A percentile compares a stretch with the other conserved stretches of the same genome.
These are phyloP conservation scores for Macrobrachium nipponense DNA, from an alignment of 1,140 invertebrate genomes.

Conservation along the genomic window DNA sequence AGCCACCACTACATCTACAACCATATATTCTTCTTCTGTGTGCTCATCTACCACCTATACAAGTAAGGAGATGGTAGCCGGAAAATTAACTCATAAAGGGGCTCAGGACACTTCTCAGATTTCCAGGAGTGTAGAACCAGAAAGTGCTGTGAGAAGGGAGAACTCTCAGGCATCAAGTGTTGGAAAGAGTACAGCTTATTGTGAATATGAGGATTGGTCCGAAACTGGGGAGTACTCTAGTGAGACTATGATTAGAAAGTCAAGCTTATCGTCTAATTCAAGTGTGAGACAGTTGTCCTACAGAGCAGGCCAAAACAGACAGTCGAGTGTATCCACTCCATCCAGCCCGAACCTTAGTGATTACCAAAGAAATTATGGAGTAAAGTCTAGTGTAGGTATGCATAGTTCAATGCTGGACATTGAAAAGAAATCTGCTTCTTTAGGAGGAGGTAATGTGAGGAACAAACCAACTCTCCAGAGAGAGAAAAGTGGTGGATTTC, in stretches of 20 bases:
- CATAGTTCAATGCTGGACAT: too few species aligned
- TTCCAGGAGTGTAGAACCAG: slow-evolving; percentile 1
- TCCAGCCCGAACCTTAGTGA: slow-evolving; percentile 43
- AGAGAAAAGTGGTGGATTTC: slow-evolving; percentile 37
- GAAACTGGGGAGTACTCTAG: slow-evolving; percentile 30
- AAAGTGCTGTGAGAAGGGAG: background rate
- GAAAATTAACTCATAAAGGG: slow-evolving; percentile 30
- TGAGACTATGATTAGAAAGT: slow-evolving; percentile 52
- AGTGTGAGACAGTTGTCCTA: slow-evolving; percentile 8
- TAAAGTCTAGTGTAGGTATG: slow-evolving; percentile 15
- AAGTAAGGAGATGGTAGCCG: slow-evolving; percentile 46
- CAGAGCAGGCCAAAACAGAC: background rate
- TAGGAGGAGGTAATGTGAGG: too few species aligned
- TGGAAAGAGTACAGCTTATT: background rate
- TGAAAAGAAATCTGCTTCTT: too few species aligned
- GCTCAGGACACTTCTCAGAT: slow-evolving; percentile 40
- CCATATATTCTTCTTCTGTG: slow-evolving; percentile 16
- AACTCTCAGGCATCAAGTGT: background rate
- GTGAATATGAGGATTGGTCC: slow-evolving; percentile 14
- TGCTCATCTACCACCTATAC: slow-evolving; percentile 23
- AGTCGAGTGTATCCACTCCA: slow-evolving; percentile 41
- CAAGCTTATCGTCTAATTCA: slow-evolving; percentile 1
- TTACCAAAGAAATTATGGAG: slow-evolving; percentile 39
- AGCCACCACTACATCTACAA: slow-evolving; percentile 21
- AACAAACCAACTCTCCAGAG: background rate